These are phyloP conservation scores for Sebastes itinus DNA, from an alignment of 2,797 vertebrate genomes.

Conservation along the genomic window DNA sequence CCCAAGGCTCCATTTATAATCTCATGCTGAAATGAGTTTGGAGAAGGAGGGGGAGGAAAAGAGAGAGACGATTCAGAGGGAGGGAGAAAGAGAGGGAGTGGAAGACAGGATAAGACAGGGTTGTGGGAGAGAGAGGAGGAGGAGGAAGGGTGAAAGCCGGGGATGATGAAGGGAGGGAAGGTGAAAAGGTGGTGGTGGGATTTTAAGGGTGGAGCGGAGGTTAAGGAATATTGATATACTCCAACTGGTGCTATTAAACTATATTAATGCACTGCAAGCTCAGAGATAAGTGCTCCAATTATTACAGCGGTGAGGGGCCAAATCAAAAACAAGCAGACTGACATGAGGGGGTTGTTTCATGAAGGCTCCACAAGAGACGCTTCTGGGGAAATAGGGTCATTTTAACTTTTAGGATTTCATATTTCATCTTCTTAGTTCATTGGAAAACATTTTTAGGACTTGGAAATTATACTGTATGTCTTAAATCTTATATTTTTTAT, in stretches of 20 bases:
- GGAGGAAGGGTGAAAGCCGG: not conserved
- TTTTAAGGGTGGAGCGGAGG: conserved; percentile 59
- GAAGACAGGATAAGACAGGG: not conserved
- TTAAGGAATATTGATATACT: conserved; percentile 74
- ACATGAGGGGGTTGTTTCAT: not conserved
- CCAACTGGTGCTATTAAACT: conserved; percentile 35
- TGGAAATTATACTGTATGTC: not conserved
- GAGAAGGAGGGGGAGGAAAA: conserved; percentile 27
- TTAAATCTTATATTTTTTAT: not conserved
- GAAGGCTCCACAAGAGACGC: not conserved
- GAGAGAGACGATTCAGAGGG: conserved; percentile 1
- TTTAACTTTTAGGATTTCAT: not conserved
- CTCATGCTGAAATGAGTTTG: conserved; percentile 80
- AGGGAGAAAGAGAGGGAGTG: not conserved
- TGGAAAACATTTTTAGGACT: not conserved
- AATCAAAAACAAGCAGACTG: conserved; percentile 23
- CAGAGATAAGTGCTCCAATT: conserved; percentile 29
- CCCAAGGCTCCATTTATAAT: conserved; percentile 84
- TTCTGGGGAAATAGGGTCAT: not conserved
- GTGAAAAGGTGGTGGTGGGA: conserved; percentile 42
- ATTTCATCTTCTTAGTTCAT: not conserved
- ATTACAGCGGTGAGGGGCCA: not conserved
- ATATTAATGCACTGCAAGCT: conserved; percentile 36
- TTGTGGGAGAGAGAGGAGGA: not conserved
- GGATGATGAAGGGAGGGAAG: conserved; percentile 49